These are phyloP conservation scores for Brachionus manjavacas DNA, from an alignment of 1,140 invertebrate species.

Conservation along the genomic window DNA sequence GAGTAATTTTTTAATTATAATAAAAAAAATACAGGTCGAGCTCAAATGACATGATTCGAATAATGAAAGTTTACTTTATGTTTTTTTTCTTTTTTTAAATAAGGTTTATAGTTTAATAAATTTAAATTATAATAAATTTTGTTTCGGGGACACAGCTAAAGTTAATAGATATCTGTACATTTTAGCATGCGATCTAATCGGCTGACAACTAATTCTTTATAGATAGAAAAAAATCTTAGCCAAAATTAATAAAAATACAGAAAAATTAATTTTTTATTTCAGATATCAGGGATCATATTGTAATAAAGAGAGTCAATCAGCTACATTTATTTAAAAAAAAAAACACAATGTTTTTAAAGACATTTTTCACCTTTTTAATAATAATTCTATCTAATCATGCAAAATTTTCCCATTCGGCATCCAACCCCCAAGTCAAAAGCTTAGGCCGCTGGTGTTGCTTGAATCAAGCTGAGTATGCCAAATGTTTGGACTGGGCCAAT, in stretches of 20 bases:
- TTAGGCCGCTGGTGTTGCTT: conserved; percentile 40
- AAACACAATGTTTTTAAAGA: background rate
- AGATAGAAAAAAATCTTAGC: too few relatives aligned
- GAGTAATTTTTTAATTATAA: conserved; percentile 34
- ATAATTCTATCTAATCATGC: background rate
- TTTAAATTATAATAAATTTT: conserved; percentile 14
- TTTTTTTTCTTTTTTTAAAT: background rate
- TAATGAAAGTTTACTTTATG: background rate
- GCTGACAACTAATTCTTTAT: background rate
- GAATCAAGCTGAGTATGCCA: conserved; percentile 28
- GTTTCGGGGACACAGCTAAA: background rate
- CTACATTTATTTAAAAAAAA: background rate
- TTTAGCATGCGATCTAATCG: background rate
- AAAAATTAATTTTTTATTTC: background rate
- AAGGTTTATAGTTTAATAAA: conserved; percentile 1
- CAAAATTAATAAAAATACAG: background rate
- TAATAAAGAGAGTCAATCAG: background rate
- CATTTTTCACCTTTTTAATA: background rate
- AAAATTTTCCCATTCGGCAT: background rate
- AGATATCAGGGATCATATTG: background rate
- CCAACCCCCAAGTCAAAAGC: background rate
- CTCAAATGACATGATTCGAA: conserved; percentile 14
- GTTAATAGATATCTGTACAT: background rate
- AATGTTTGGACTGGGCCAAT: conserved; percentile 9
- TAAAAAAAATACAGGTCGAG: conserved; percentile 35